Evolutionary conservation across 2,113 vertebrate species (phyloP).

Genomic region (Ondatra zibethicus): DNA sequence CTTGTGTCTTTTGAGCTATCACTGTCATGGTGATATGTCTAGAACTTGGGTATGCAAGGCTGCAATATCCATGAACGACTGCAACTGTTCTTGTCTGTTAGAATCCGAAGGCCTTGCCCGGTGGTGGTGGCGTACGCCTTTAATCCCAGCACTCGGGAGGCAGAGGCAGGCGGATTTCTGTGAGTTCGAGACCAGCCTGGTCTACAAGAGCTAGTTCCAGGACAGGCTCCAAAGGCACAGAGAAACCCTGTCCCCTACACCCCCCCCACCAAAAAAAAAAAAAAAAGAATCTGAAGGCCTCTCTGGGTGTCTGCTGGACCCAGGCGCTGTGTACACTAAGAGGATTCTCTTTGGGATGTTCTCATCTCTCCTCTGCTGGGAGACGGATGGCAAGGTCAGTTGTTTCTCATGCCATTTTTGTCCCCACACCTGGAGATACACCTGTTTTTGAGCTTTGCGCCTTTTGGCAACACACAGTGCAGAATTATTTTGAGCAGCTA

Average conservation of each 20-base stretch:
- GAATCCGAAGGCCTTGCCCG: not conserved
- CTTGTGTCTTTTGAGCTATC: not conserved
- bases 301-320: not conserved
- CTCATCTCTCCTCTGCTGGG: not conserved
- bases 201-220: too few species aligned
- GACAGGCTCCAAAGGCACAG: too few species aligned
- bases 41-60: not conserved
- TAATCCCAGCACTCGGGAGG: too few species aligned
- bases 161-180: too few species aligned
- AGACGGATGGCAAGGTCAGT: not conserved
- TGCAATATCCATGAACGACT: not conserved
- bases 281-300: not conserved
- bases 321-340: not conserved
- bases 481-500: not conserved
- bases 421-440: not conserved
- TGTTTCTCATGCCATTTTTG: constrained; percentile 6
- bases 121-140: too few species aligned
- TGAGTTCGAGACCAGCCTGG: too few species aligned
- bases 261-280: too few species aligned
- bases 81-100: not conserved
- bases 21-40: not conserved
- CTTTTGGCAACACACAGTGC: not conserved
- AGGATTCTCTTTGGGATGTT: not conserved
- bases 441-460: not conserved
- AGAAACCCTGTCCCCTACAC: too few species aligned